Evolutionary conservation across 2,797 vertebrate genomes (phyloP).

Genomic region (Glossophaga mutica): DNA sequence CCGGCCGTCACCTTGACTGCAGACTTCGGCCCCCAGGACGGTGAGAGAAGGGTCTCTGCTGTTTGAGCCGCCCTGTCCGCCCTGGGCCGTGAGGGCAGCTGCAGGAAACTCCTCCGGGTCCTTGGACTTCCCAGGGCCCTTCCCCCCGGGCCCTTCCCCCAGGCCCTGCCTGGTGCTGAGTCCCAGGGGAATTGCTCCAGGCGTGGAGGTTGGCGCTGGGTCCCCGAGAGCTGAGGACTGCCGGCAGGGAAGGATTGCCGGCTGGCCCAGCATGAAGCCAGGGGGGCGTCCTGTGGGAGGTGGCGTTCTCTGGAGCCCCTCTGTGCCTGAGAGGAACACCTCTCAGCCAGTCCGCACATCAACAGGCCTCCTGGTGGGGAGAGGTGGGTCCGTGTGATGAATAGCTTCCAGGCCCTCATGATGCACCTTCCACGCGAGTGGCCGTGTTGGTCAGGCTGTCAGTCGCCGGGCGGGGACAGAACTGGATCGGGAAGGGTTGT

Average conservation of each 20-base stretch:
- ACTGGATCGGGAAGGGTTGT: slow-evolving; percentile 73
- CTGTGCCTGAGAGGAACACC: background rate
- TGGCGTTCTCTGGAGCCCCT: background rate
- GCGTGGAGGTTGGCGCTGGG: accelerated
- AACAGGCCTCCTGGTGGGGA: background rate
- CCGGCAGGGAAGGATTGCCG: accelerated
- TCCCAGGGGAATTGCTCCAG: background rate
- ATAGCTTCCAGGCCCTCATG: background rate
- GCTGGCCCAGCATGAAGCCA: background rate
- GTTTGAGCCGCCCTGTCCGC: no score
- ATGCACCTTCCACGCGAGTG: slow-evolving; percentile 64
- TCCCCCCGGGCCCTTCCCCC: background rate
- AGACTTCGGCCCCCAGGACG: background rate
- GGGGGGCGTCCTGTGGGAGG: background rate
- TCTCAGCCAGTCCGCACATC: accelerated
- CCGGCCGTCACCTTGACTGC: accelerated
- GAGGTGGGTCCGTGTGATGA: background rate
- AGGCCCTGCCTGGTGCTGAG: no score
- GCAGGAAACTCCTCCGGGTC: background rate
- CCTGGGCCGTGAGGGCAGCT: no score
- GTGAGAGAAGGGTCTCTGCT: accelerated
- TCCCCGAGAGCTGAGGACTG: accelerated
- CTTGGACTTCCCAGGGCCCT: no score
- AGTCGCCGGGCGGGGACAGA: slow-evolving; percentile 66
- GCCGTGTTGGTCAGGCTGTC: background rate